Conservation (phyloP, 2,113 vertebrate species). For the Mastomys coucha region DNA sequence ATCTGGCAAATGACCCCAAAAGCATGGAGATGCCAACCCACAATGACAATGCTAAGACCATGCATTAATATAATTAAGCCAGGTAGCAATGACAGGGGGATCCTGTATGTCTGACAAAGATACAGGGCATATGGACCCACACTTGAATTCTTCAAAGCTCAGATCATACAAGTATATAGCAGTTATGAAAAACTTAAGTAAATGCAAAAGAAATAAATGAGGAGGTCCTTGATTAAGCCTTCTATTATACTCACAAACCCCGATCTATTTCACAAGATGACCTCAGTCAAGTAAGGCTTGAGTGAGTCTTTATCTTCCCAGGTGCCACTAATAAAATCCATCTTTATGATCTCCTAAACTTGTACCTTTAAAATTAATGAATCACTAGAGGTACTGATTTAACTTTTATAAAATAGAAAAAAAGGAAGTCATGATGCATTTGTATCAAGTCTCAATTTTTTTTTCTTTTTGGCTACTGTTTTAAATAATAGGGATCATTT, state of each 20-base stretch:
- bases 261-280: not conserved
- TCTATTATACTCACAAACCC: not conserved
- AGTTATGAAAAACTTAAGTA: constrained; percentile 20
- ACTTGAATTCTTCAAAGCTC: not conserved
- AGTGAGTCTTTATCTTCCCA: constrained; percentile 33
- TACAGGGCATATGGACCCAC: not conserved
- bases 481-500: constrained; percentile 45
- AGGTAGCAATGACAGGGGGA: not conserved
- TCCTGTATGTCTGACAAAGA: constrained; percentile 17
- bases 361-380: not conserved
- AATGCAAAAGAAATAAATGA: not conserved
- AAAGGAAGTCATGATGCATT: constrained; percentile 18
- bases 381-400: not conserved
- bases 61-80: not conserved
- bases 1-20: constrained; percentile 32
- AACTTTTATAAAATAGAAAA: constrained; percentile 29
- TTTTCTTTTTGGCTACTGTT: constrained; percentile 3
- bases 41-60: not conserved
- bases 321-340: not conserved
- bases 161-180: not conserved
- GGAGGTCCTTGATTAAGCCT: not conserved
- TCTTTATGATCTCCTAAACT: not conserved
- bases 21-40: not conserved
- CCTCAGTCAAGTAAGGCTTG: not conserved
- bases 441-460: constrained; percentile 31